Evolutionary conservation across 1,140 invertebrate species (phyloP).

Genomic region (Adelges cooleyi): DNA sequence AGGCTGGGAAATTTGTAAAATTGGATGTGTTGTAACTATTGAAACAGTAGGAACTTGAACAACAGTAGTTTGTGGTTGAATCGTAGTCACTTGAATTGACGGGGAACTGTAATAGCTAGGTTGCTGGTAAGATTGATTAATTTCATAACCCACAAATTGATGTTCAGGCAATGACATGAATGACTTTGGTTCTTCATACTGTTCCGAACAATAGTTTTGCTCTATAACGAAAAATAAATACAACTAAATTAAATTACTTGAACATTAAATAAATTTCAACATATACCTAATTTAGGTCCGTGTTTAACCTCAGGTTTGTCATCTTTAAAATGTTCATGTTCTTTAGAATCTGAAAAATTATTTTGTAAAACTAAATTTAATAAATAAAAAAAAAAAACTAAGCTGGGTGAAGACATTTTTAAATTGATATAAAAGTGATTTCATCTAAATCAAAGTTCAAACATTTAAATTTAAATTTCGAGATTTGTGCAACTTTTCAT

Average conservation of each 20-base stretch:
- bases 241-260: too few species aligned
- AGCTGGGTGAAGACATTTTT: too few species aligned
- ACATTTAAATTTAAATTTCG: too few species aligned
- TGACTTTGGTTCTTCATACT: neutral
- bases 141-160: constrained; percentile 19
- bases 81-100: constrained; percentile 20
- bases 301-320: neutral
- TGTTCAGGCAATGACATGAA: constrained; percentile 10
- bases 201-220: neutral
- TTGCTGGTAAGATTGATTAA: constrained; percentile 14
- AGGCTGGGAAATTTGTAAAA: constrained; percentile 21
- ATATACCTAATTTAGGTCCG: constrained; percentile 12
- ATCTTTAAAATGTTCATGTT: neutral
- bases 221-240: too few species aligned
- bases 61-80: constrained; percentile 14
- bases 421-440: too few species aligned
- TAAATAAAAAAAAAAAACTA: too few species aligned
- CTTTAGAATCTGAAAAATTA: neutral
- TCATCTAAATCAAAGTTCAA: too few species aligned
- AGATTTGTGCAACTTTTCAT: too few species aligned
- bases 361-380: too few species aligned
- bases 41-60: constrained; percentile 27
- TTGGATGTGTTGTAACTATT: constrained; percentile 23
- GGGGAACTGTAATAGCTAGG: constrained; percentile 9
- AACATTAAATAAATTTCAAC: too few species aligned